These are phyloP conservation scores for Heteropelma amictum DNA, from an alignment of 2,888 invertebrate genomes.

Conservation along the genomic window DNA sequence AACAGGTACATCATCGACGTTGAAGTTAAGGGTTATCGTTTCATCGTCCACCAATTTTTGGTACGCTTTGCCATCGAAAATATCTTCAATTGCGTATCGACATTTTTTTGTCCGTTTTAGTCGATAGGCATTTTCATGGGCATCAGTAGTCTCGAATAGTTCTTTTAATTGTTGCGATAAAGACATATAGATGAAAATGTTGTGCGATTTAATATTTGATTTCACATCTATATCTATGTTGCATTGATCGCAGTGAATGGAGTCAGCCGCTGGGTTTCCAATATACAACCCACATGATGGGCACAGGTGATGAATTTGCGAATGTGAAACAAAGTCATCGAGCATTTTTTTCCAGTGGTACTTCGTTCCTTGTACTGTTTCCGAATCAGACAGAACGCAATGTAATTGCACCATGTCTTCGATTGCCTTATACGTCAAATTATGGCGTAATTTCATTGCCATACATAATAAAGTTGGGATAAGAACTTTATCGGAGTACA, in stretches of 20 bases:
- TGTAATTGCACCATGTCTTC: conserved; percentile 11
- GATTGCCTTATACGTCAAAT: conserved; percentile 15
- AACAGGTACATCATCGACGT: conserved; percentile 27
- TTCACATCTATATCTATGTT: background rate
- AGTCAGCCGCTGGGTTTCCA: background rate
- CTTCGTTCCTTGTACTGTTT: background rate
- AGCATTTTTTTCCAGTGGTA: conserved; percentile 33
- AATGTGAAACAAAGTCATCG: background rate
- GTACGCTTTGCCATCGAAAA: conserved; percentile 33
- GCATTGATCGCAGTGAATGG: background rate
- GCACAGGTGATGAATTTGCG: conserved; percentile 26
- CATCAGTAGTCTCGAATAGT: background rate
- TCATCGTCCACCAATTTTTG: conserved; percentile 7
- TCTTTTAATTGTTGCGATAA: conserved; percentile 17
- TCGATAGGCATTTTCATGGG: background rate
- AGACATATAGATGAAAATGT: conserved; percentile 19
- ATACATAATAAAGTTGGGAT: background rate
- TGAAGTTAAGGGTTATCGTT: conserved; percentile 32
- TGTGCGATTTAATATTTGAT: background rate
- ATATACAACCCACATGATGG: conserved; percentile 7
- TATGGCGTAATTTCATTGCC: background rate
- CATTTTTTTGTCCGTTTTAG: background rate
- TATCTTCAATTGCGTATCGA: conserved; percentile 26
- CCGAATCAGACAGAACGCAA: background rate
- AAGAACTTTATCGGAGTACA: background rate